A percentile compares a stretch with the other conserved stretches of the same genome.
phyloP scores from a whole-genome alignment of 2,113 vertebrate genomes.

The Orycteropus afer region DNA sequence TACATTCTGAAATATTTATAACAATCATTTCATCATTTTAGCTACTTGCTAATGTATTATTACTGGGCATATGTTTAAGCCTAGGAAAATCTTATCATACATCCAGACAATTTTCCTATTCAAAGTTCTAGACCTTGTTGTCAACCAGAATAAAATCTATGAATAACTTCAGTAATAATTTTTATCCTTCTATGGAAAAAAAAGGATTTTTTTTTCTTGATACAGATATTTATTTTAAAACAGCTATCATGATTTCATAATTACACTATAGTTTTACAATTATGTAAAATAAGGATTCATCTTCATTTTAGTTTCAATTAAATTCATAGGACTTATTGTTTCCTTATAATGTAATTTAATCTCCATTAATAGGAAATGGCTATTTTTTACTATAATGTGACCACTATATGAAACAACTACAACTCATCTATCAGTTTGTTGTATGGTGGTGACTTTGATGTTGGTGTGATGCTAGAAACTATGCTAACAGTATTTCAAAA shows the following conservation, averaged over 20 bases:
- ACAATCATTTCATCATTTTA: too few species aligned
- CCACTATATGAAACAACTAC: too few species aligned
- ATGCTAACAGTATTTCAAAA: too few species aligned
- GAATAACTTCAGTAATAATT: not conserved
- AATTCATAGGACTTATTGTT: not conserved
- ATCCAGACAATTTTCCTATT: not conserved
- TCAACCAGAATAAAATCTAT: not conserved
- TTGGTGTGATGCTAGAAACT: too few species aligned
- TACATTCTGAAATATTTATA: too few species aligned
- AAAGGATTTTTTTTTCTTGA: not conserved
- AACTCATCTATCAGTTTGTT: too few species aligned
- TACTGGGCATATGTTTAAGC: too few species aligned
- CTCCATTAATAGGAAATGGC: not conserved
- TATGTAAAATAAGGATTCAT: not conserved
- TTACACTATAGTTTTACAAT: too few species aligned
- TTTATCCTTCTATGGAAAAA: not conserved
- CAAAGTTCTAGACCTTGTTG: not conserved
- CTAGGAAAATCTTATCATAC: not conserved
- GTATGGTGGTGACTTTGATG: too few species aligned
- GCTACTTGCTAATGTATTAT: too few species aligned
- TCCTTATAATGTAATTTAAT: not conserved
- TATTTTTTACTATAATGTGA: not conserved
- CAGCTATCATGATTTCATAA: not conserved
- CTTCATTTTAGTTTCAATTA: not conserved
- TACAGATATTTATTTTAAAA: not conserved